A percentile compares a stretch with the other conserved stretches of the same genome.
Evolutionary conservation across 2,797 vertebrate species (phyloP).

Genomic region (Xerus rutilus): DNA sequence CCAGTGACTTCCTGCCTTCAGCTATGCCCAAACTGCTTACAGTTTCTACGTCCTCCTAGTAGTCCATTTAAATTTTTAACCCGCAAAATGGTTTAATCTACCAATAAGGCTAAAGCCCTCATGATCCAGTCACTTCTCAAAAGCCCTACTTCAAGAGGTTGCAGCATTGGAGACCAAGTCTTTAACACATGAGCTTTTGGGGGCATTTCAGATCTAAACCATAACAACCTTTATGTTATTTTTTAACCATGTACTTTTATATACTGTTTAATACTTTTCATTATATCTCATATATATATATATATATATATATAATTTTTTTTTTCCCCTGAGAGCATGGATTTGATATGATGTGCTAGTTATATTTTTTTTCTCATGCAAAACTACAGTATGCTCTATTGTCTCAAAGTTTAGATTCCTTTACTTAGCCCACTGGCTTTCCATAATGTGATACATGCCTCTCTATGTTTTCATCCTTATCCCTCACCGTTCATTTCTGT

Average conservation of each 20-base stretch:
- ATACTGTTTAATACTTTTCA: background rate
- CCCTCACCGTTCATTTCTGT: background rate
- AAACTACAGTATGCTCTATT: background rate
- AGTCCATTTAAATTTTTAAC: too few relatives aligned
- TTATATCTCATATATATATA: background rate
- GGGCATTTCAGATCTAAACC: too few relatives aligned
- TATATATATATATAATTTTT: background rate
- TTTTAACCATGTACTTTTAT: background rate
- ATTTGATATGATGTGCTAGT: background rate
- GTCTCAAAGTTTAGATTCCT: background rate
- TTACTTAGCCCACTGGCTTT: background rate
- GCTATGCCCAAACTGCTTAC: too few relatives aligned
- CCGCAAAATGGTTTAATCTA: too few relatives aligned
- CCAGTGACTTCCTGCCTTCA: too few relatives aligned
- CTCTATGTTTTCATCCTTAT: background rate
- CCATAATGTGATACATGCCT: background rate
- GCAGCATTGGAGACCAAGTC: too few relatives aligned
- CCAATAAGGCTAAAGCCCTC: too few relatives aligned
- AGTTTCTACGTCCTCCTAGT: too few relatives aligned
- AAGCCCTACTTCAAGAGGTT: too few relatives aligned
- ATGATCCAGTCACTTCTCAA: too few relatives aligned
- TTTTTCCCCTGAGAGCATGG: background rate
- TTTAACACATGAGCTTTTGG: too few relatives aligned
- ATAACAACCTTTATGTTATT: background rate
- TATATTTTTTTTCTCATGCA: background rate